Evolutionary conservation across 2,113 vertebrate genomes (phyloP).

Genomic region (Ceyx margarethae): DNA sequence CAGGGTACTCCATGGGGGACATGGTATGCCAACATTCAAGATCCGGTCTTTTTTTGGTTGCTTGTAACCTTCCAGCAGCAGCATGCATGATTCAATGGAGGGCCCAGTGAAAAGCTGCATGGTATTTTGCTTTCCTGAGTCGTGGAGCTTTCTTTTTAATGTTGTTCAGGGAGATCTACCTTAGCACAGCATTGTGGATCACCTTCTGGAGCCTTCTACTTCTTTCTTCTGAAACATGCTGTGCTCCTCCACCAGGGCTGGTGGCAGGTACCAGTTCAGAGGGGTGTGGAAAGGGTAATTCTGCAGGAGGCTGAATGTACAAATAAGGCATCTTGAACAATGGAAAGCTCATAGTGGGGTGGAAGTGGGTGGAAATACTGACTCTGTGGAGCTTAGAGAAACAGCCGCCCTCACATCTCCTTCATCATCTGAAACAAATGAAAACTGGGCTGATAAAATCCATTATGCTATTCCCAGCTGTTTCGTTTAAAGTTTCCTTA

Average conservation of each 20-base stretch:
- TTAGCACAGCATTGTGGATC: neutral
- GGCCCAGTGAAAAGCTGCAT: neutral
- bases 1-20: neutral
- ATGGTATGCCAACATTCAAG: neutral
- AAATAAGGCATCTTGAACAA: neutral
- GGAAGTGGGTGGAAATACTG: constrained; percentile 49
- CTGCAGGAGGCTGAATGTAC: neutral
- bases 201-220: neutral
- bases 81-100: neutral
- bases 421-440: constrained; percentile 68
- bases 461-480: constrained; percentile 72
- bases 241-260: neutral
- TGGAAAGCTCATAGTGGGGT: neutral
- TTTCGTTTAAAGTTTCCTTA: constrained; percentile 73
- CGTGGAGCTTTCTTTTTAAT: neutral
- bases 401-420: constrained; percentile 40
- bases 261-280: neutral
- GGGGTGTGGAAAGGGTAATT: neutral
- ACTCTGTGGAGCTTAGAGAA: constrained; percentile 34
- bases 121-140: constrained; percentile 3
- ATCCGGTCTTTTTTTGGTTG: neutral
- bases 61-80: neutral
- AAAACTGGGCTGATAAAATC: constrained; percentile 64
- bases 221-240: neutral
- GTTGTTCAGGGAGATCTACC: neutral